These are phyloP conservation scores for Lagocephalus sceleratus DNA, from an alignment of 2,797 vertebrate species.

Conservation along the genomic window DNA sequence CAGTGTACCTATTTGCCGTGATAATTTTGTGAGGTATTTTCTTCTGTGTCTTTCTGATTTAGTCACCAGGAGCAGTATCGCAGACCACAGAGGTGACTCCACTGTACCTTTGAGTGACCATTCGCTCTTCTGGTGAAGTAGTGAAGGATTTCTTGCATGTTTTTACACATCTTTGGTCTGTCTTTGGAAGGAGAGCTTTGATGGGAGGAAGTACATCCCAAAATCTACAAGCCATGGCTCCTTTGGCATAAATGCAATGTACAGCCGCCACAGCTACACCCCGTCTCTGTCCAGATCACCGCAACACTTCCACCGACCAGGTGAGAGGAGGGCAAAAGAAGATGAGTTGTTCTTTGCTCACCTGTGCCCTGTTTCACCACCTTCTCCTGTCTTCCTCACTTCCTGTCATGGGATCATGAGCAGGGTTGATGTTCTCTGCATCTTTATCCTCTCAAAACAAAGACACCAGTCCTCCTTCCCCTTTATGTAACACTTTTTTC, in stretches of 20 bases:
- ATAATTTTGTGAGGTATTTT: background rate
- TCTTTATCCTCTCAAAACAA: conserved; percentile 77
- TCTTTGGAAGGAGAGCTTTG: conserved; percentile 66
- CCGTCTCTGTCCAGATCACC: conserved; percentile 87
- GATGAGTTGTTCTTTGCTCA: conserved; percentile 29
- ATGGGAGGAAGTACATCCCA: conserved; percentile 82
- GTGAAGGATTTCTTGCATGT: background rate
- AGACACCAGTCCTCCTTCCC: conserved; percentile 83
- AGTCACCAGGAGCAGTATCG: conserved; percentile 55
- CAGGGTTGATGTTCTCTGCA: conserved; percentile 75
- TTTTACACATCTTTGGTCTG: conserved; percentile 2
- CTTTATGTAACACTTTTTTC: conserved; percentile 83
- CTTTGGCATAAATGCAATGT: conserved; percentile 78
- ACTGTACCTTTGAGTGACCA: background rate
- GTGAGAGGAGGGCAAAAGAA: conserved; percentile 62
- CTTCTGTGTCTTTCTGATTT: conserved; percentile 21
- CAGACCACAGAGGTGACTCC: conserved; percentile 50
- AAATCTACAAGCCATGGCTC: conserved; percentile 86
- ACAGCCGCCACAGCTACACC: conserved; percentile 88
- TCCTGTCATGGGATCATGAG: conserved; percentile 74
- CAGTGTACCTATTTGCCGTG: too few relatives aligned
- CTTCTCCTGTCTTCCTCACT: conserved; percentile 32
- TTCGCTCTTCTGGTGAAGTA: background rate
- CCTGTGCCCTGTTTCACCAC: conserved; percentile 29
- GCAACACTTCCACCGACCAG: conserved; percentile 95